Base-by-base conservation (phyloP, 2,888 invertebrate species). In the Agrochola lychnidis region DNA sequence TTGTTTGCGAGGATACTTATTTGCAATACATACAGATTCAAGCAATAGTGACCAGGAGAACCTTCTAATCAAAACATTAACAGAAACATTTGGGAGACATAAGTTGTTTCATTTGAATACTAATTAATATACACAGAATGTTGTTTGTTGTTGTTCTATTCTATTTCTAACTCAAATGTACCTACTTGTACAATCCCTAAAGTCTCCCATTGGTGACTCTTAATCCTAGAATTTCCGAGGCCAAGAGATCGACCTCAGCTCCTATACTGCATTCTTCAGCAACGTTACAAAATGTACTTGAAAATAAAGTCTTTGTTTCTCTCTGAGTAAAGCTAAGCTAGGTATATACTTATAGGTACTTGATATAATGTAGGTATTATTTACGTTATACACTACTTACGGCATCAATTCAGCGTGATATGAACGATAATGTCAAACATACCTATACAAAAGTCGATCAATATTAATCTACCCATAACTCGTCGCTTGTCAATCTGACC, bases 251-350 rank as follows among this genome's bases (percentile, higher is more conserved):
- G 70, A 71, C 56, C 56, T 56, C 70, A 40, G 68, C 48, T 81
- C 48, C 53, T n/a, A 53, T 48, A 59, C 45, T 81, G 71, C 81
- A 76, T 81, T 81, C 80, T 69, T 81, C 56, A 64, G 25, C 56
- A 40, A 42, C 62, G 30, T 81, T 68, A 69, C 71, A 76, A 69
- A 76, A 71, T 59, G 71, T 69, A 64, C 68, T 81, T 66, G 30
- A 72, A 30, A 62, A 53, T 53, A 82, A 76, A 81, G 57, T 45
- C 69, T 77, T 70, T 82, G 64, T 82, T 59, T 66, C 66, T 10
- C 61, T 76, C 25, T 22, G 59, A 57, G 61, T 56, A 66, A 61
- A 66, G 69, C 45, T 61, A 63, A 71, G 78, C 59, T 53, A n/a
- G n/a, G n/a, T n/a, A 45, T 14, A 12, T 14, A 51, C 7, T 22